Evolutionary conservation across 2,113 vertebrate genomes (phyloP).

Genomic region (Cardinalis cardinalis): DNA sequence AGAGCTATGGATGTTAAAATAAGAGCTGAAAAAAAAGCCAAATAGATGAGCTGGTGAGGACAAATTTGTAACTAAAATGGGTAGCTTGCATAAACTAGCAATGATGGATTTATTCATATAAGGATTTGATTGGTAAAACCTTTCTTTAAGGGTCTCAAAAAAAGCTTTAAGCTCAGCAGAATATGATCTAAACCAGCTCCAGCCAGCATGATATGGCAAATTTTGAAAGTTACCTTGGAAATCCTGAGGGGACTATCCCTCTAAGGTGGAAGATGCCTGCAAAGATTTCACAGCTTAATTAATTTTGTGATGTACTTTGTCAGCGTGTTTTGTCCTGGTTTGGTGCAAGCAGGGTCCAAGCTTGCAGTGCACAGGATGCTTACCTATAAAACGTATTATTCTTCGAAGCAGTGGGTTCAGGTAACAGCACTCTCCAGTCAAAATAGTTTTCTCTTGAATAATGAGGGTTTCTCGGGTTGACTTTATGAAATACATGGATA

Average conservation of each 20-base stretch:
- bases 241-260: neutral
- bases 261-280: constrained; percentile 28
- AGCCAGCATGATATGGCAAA: constrained; percentile 3
- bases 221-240: constrained; percentile 25
- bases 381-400: constrained; percentile 94
- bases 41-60: constrained; percentile 10
- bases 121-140: neutral
- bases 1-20: constrained; percentile 23
- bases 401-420: constrained; percentile 94
- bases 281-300: constrained; percentile 34
- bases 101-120: constrained; percentile 10
- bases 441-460: constrained; percentile 94
- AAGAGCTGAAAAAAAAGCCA: constrained; percentile 17
- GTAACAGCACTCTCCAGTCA: constrained; percentile 98
- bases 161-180: constrained; percentile 35
- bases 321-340: neutral
- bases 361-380: constrained; percentile 20
- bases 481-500: constrained; percentile 97
- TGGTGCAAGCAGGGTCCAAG: neutral
- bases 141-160: constrained; percentile 15
- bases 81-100: neutral
- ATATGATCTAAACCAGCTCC: neutral
- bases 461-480: constrained; percentile 90
- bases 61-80: constrained; percentile 32
- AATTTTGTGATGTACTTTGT: neutral